Evolutionary conservation across 1,140 invertebrate species (phyloP), one percentile per base, ranked within the genome.

Genomic region (Brachionus rotundiformis): DNA sequence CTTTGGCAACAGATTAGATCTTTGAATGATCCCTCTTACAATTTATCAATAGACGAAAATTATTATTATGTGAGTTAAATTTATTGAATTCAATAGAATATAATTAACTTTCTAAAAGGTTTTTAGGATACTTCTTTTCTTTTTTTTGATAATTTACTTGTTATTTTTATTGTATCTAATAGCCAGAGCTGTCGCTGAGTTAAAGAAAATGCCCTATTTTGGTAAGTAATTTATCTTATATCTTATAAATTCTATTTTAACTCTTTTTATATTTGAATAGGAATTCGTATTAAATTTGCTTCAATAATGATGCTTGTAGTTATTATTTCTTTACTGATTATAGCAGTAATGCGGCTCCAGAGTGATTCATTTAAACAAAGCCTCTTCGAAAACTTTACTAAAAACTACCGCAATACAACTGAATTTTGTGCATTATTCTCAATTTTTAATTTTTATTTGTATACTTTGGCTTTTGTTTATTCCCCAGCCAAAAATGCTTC

Each of bases 181-280:
- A 82, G 88, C 98, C 23, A 92, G 92, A 85, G 95, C 95, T 1
- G 98, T 96, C 86, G 95, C 92, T 83, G 95, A 98, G 89, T 90
- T 98, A 31, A 90, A 94, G 85, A 94, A 94, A 8, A 98, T 98
- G 95, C 95, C 95, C 82, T 97, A 93, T 88, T 97, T 98, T 91
- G 95, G 95, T 96, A 90, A 91, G 90, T 25, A 71, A n/a, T n/a
- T n/a, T n/a, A n/a, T n/a, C n/a, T n/a, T n/a, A n/a, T n/a, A n/a
- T n/a, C n/a, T n/a, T n/a, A n/a, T n/a, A n/a, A n/a, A n/a, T 44
- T 41, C 39, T 63, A 27, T 4, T 19, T 39, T 16, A 76, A 31
- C 80, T 85, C 84, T 85, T 84, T 89, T 89, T 1, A n/a, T n/a
- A n/a, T n/a, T n/a, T n/a, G n/a, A n/a, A n/a, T 88, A 97, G 95